Percentiles rank a stretch among this genome's conserved stretches.
phyloP scores from a whole-genome alignment of 2,113 vertebrate genomes.

The Lophura nycthemera region DNA sequence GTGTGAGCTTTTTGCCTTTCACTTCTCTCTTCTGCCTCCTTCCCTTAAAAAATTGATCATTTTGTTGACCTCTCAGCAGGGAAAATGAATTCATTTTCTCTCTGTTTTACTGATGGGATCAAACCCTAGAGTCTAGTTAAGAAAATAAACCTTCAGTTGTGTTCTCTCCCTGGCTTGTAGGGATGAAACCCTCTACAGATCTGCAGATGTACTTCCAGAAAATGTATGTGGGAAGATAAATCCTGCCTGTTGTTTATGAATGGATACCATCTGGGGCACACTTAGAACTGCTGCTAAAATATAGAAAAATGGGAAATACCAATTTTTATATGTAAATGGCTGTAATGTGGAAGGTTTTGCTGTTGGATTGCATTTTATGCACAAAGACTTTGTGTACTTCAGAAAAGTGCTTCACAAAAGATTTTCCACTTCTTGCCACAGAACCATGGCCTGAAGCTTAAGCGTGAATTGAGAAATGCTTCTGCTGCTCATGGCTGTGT shows the following conservation, averaged over 20 bases:
- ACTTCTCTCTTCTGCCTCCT: neutral
- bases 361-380: neutral
- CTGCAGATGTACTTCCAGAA: constrained; percentile 5
- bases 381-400: neutral
- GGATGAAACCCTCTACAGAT: neutral
- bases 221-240: neutral
- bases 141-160: fast-evolving
- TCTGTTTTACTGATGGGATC: neutral
- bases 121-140: neutral
- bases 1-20: neutral
- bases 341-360: neutral
- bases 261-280: neutral
- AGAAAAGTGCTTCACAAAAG: neutral
- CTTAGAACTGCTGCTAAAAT: neutral
- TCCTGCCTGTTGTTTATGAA: neutral
- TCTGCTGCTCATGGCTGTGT: neutral
- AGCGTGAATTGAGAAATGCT: neutral
- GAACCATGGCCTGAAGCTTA: neutral
- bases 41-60: neutral
- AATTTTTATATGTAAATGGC: neutral
- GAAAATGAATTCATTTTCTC: neutral
- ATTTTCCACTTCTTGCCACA: neutral
- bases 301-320: neutral
- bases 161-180: neutral
- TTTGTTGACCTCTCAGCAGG: neutral